phyloP scores from a whole-genome alignment of 2,888 invertebrate genomes.

The Ferdinandea cuprea region DNA sequence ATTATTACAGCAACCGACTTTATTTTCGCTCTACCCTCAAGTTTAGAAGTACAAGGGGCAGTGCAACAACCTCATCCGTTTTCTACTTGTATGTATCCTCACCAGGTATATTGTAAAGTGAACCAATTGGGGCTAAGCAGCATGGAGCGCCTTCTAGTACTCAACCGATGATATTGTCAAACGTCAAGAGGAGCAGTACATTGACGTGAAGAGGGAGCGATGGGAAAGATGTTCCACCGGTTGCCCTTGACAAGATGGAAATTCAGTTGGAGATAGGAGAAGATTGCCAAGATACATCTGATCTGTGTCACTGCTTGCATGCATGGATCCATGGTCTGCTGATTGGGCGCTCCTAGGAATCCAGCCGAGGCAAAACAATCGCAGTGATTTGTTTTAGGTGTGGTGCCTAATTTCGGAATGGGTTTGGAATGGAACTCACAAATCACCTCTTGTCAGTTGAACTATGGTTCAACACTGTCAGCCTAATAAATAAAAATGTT shows the following conservation, averaged over 20 bases:
- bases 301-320: conserved; percentile 12
- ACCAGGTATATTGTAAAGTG: conserved; percentile 10
- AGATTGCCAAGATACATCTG: conserved; percentile 50
- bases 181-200: conserved; percentile 59
- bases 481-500: conserved; percentile 11
- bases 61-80: conserved; percentile 58
- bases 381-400: conserved; percentile 65
- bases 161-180: conserved; percentile 70
- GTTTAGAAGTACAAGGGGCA: conserved; percentile 1
- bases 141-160: conserved; percentile 22
- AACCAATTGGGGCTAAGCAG: conserved; percentile 65
- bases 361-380: conserved; percentile 23
- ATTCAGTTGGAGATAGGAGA: conserved; percentile 32
- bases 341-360: conserved; percentile 57
- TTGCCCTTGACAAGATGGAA: conserved; percentile 62
- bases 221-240: conserved; percentile 31
- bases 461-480: conserved; percentile 20
- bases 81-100: conserved; percentile 3
- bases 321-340: conserved; percentile 38
- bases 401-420: conserved; percentile 47
- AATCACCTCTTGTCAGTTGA: conserved; percentile 39
- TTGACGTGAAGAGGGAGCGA: conserved; percentile 31
- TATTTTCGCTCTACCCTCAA: conserved; percentile 20
- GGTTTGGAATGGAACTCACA: conserved; percentile 31
- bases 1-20: conserved; percentile 64